A percentile compares a stretch with the other conserved stretches of the same genome.
These are phyloP conservation scores for Cabera pusaria DNA, from an alignment of 2,888 invertebrate genomes.

Conservation along the genomic window DNA sequence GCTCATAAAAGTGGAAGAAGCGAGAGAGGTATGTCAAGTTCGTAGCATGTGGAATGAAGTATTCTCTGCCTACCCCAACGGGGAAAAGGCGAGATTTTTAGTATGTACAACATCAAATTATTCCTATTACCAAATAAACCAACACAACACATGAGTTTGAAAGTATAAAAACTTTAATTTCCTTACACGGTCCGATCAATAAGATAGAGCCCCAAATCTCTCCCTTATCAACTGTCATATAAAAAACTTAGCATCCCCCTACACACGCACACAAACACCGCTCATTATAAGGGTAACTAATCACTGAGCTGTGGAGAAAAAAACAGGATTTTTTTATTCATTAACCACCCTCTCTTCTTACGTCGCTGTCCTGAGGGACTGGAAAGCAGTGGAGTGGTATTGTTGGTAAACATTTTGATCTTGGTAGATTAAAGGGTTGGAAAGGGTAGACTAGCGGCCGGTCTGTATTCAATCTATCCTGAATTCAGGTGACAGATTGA, in stretches of 20 bases:
- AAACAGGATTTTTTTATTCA: conserved; percentile 81
- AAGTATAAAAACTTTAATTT: conserved; percentile 20
- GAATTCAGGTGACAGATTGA: too few species aligned
- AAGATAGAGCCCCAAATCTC: conserved; percentile 63
- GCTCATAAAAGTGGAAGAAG: too few species aligned
- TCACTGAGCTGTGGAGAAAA: conserved; percentile 79
- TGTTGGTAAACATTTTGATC: too few species aligned
- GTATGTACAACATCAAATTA: too few species aligned
- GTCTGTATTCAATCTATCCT: too few species aligned
- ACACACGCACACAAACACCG: conserved; percentile 63
- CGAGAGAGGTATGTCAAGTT: too few species aligned
- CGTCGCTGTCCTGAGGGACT: conserved; percentile 57
- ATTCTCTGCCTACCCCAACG: too few species aligned
- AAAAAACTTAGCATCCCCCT: conserved; percentile 58
- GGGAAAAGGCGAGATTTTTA: too few species aligned
- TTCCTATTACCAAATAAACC: too few species aligned
- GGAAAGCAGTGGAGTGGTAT: conserved; percentile 40
- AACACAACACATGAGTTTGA: not conserved
- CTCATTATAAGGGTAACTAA: conserved; percentile 83
- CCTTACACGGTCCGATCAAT: conserved; percentile 48
- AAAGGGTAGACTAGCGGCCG: too few species aligned
- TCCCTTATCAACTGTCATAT: conserved; percentile 74
- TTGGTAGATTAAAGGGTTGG: too few species aligned
- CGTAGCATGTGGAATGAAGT: too few species aligned
- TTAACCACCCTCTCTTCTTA: conserved; percentile 79